Evolutionary conservation across 30 jellyfish, hydroid and myxozoan species (phyloP).

Genomic region (Aurelia sp.): DNA sequence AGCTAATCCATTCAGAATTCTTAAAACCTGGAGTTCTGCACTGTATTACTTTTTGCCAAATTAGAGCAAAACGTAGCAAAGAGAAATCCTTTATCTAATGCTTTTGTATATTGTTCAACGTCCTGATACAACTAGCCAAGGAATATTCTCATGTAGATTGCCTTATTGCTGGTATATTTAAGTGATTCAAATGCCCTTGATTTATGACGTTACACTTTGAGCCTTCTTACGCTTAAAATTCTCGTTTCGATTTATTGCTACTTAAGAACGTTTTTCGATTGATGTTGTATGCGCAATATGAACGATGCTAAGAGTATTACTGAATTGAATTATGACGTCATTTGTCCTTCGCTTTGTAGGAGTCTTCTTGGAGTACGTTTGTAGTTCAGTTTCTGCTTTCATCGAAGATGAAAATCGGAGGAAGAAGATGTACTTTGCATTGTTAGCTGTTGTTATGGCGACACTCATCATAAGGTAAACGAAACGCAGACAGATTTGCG

Average conservation of each 20-base stretch:
- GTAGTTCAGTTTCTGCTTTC: constrained; percentile 20
- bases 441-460: not conserved
- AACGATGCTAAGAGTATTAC: not conserved
- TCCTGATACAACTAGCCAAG: no score
- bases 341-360: constrained; percentile 27
- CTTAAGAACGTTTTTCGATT: not conserved
- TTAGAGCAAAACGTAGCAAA: no score
- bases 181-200: not conserved
- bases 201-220: not conserved
- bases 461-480: constrained; percentile 39
- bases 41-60: no score
- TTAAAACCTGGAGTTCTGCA: no score
- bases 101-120: no score
- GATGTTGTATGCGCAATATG: no score
- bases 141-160: no score
- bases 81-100: no score
- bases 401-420: constrained; percentile 1
- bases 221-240: not conserved
- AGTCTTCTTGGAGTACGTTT: constrained; percentile 53
- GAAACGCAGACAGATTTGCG: not conserved
- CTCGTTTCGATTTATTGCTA: not conserved
- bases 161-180: no score
- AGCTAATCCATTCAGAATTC: no score
- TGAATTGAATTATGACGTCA: constrained; percentile 1
- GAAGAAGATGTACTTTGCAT: not conserved